phyloP scores from a whole-genome alignment of 2,113 vertebrate genomes.

The Syngnathus scovelli region DNA sequence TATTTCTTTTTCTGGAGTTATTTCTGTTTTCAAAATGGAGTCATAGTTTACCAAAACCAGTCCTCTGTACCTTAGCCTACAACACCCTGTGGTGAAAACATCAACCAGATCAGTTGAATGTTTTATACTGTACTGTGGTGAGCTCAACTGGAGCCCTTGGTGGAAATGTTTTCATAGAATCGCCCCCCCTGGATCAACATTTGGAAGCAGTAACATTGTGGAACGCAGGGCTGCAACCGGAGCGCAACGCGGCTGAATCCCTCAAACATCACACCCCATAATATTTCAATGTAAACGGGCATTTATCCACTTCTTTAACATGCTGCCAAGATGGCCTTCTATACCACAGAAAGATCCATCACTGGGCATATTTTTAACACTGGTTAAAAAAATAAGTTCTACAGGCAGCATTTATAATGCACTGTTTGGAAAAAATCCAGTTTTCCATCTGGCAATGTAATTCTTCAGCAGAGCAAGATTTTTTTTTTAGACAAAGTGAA shows the following conservation, averaged over 20 bases:
- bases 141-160: background rate
- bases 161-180: conserved; percentile 1
- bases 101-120: background rate
- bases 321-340: background rate
- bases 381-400: background rate
- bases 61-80: background rate
- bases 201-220: conserved; percentile 6
- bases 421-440: background rate
- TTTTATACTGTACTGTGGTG: background rate
- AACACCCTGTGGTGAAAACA: conserved; percentile 3
- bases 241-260: background rate
- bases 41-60: background rate
- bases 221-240: conserved; percentile 3
- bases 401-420: background rate
- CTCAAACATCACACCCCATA: background rate
- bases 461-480: background rate
- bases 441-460: background rate
- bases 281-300: background rate
- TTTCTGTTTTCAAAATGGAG: background rate
- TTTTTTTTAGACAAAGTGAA: background rate
- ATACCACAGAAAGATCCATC: background rate
- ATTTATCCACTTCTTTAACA: background rate
- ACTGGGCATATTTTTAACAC: background rate
- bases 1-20: too few species aligned
- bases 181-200: conserved; percentile 2